phyloP scores from a whole-genome alignment of 2,888 invertebrate species.

The Apomyelois bistriatella region DNA sequence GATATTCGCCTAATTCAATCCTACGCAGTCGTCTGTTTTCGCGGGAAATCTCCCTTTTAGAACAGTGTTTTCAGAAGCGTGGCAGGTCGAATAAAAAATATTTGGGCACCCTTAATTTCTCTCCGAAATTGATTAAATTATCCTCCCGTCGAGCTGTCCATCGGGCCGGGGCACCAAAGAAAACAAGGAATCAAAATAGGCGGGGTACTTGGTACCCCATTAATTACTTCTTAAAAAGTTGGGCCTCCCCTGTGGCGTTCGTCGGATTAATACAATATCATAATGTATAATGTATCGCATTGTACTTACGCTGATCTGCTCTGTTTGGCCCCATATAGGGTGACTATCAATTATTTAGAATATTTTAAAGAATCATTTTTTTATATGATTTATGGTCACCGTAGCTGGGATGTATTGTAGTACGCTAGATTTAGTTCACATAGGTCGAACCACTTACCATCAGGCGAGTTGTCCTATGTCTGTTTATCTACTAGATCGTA shows the following conservation, averaged over 20 bases:
- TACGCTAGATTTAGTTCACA: too few species aligned
- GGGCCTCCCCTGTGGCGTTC: constrained; percentile 21
- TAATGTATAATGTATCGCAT: constrained; percentile 38
- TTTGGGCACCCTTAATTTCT: constrained; percentile 31
- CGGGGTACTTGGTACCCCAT: constrained; percentile 33
- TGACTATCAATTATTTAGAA: constrained; percentile 26
- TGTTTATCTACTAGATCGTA: too few species aligned
- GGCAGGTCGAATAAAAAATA: constrained; percentile 25
- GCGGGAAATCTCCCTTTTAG: constrained; percentile 1
- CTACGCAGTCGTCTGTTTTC: not conserved
- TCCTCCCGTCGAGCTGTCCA: constrained; percentile 22
- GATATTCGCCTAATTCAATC: constrained; percentile 9
- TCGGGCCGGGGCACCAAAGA: constrained; percentile 28
- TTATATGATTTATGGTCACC: too few species aligned
- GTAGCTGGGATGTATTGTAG: too few species aligned
- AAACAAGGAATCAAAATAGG: constrained; percentile 44
- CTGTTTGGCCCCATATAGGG: constrained; percentile 30
- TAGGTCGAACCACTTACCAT: too few species aligned
- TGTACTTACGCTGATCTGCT: constrained; percentile 24
- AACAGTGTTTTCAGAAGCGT: constrained; percentile 8
- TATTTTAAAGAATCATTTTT: not conserved
- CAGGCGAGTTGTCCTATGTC: too few species aligned
- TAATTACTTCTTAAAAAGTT: constrained; percentile 46
- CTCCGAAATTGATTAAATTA: constrained; percentile 39
- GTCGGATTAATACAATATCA: constrained; percentile 37